Base-by-base conservation (phyloP, 2,888 invertebrate genomes). In the Apeira syringaria region DNA sequence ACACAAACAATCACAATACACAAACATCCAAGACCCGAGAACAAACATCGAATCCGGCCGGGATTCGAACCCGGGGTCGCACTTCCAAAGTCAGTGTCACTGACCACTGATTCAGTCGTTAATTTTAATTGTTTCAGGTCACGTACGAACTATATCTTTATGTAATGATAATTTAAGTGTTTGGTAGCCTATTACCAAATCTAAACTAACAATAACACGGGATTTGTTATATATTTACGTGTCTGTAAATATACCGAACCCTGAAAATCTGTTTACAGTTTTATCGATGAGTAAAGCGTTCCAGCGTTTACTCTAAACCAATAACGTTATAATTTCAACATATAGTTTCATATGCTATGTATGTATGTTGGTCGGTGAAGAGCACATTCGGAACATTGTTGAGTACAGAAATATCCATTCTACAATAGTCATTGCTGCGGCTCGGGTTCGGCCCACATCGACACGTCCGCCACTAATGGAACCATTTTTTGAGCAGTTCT, bases 341-440 rank as follows among this genome's bases (percentile, higher is more conserved):
- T 31, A 10, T 15, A 12, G 4, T 17, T 28, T 12, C 2, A 9
- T 35, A 35, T 36, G 3, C 29, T 3, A 3, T 3, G 15, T 15
- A 15, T 24, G 5, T 36, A 9, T 26, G 9, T n/a, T 17, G 30
- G 35, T 30, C 32, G 12, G 20, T 11, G 20, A 20, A 29, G 33
- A 40, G 33, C 33, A 33, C 48, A 37, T 47, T 39, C 41, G 34
- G 46, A 50, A 55, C 52, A 52, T 41, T 50, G 52, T 55, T 34
- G 20, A 42, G 17, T 47, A 34, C 49, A 47, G 47, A 52, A 52
- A 55, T 52, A 55, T 41, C 46, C 54, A 50, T 46, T 52, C 50
- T 20, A 37, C 50, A 44, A 50, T 50, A 48, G 50, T 50, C 35
- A 33, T 41, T 43, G 42, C 49, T 26, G 32, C 49, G 5, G 47